Conservation (phyloP, 2,113 vertebrate genomes). For the Centropus unirufus region DNA sequence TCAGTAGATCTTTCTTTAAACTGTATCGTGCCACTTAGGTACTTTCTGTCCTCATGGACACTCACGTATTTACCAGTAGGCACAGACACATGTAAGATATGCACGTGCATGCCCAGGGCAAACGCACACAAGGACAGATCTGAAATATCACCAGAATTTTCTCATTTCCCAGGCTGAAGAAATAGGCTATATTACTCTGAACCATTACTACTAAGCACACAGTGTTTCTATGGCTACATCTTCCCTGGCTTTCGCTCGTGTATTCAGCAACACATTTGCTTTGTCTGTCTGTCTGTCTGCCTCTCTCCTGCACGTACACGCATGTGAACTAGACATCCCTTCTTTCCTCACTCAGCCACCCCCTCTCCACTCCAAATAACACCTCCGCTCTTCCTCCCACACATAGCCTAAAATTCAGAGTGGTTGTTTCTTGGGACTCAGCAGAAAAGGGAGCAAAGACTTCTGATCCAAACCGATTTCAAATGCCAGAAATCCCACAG, state of each 20-base stretch:
- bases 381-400: background rate
- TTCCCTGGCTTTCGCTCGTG: background rate
- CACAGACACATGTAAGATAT: background rate
- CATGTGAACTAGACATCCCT: background rate
- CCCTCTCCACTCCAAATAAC: background rate
- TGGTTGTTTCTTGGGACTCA: background rate
- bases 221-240: constrained; percentile 58
- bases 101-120: background rate
- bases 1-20: background rate
- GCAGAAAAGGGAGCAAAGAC: background rate
- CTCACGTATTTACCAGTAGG: background rate
- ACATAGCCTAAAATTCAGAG: background rate
- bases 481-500: background rate
- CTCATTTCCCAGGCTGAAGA: background rate
- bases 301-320: background rate
- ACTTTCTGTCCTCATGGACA: background rate
- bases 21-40: background rate
- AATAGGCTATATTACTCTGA: background rate
- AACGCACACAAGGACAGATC: background rate
- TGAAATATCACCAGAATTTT: background rate
- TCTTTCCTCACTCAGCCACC: background rate
- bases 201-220: background rate
- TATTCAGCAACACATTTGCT: background rate
- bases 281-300: constrained; percentile 20
- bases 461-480: constrained; percentile 6